Evolutionary conservation across 2,888 invertebrate genomes (phyloP).

Genomic region (Prenolepis imparis): DNA sequence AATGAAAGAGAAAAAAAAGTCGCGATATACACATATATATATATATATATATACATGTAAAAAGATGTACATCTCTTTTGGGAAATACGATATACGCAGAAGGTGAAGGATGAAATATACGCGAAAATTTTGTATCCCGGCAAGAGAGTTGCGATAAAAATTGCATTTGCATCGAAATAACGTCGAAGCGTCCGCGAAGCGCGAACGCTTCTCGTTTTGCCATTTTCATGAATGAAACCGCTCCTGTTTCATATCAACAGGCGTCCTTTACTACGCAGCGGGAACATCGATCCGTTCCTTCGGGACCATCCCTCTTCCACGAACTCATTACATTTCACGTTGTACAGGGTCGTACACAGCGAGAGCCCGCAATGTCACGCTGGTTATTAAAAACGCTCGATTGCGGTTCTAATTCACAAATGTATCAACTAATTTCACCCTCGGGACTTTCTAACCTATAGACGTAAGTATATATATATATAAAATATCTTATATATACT

Average conservation of each 20-base stretch:
- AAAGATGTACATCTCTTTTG: background rate
- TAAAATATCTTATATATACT: no score
- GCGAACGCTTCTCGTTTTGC: constrained; percentile 35
- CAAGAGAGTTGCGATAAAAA: constrained; percentile 4
- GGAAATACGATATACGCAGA: background rate
- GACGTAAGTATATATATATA: background rate
- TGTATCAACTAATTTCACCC: constrained; percentile 9
- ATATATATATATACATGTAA: background rate
- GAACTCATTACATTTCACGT: constrained; percentile 55
- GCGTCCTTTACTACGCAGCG: constrained; percentile 79
- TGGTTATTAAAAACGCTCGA: constrained; percentile 10
- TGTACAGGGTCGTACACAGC: constrained; percentile 55
- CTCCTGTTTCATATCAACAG: constrained; percentile 79
- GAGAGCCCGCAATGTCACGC: background rate
- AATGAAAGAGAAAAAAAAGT: background rate
- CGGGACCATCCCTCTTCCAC: constrained; percentile 61
- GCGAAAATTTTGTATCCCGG: background rate
- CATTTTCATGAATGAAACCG: constrained; percentile 80
- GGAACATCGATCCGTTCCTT: constrained; percentile 78
- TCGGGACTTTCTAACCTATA: background rate
- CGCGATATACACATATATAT: background rate
- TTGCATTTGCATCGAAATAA: constrained; percentile 29
- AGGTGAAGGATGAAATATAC: background rate
- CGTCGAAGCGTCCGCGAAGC: background rate
- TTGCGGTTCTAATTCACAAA: constrained; percentile 19